Conservation (phyloP, 2,113 vertebrate genomes). For the Pomatostomus ruficeps region DNA sequence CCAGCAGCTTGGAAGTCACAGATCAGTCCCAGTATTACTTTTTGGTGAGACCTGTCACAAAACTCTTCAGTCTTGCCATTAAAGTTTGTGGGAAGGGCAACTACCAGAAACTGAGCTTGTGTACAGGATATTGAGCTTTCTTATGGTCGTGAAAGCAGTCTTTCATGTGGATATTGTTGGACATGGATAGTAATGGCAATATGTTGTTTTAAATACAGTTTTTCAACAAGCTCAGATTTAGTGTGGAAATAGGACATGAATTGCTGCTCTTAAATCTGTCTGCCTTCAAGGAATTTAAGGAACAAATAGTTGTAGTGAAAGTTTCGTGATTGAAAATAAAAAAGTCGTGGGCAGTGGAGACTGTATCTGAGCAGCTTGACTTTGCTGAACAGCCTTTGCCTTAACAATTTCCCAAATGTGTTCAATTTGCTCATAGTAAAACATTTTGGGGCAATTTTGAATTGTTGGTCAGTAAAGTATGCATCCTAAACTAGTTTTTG, state of each 20-base stretch:
- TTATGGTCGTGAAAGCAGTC: background rate
- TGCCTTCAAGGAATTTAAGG: background rate
- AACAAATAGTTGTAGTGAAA: background rate
- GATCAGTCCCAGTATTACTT: background rate
- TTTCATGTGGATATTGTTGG: background rate
- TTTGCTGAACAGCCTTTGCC: background rate
- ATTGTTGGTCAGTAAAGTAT: background rate
- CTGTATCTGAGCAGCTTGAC: constrained; percentile 6
- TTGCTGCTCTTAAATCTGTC: background rate
- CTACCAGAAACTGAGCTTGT: background rate
- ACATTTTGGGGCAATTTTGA: background rate
- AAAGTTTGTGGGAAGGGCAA: background rate
- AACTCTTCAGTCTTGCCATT: background rate
- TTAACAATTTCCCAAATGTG: background rate
- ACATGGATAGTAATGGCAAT: background rate
- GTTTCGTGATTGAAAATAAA: constrained; percentile 1
- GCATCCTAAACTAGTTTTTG: background rate
- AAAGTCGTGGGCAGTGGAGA: background rate
- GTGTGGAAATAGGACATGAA: background rate
- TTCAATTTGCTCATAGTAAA: background rate
- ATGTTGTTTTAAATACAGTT: background rate
- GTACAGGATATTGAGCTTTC: background rate
- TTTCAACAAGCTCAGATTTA: background rate
- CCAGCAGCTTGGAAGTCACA: background rate
- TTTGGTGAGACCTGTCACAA: background rate